Percentiles rank a stretch among this genome's conserved stretches.
These are phyloP conservation scores for Phalacrocorax aristotelis DNA, from an alignment of 2,113 vertebrate genomes.

Conservation along the genomic window DNA sequence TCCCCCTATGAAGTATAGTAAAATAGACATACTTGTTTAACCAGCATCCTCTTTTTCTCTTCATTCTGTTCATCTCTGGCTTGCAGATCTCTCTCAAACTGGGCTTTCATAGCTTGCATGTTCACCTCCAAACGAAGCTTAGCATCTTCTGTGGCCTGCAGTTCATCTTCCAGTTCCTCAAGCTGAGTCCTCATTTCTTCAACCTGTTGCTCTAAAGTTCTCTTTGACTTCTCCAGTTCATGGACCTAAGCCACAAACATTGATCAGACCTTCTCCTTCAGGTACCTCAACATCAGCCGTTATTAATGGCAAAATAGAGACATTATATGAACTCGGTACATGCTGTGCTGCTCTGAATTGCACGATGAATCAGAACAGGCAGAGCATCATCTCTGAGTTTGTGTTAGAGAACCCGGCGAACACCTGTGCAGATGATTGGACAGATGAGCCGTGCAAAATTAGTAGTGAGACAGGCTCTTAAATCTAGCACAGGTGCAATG, in stretches of 20 bases:
- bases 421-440: not conserved
- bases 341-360: not conserved
- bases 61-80: conserved; percentile 93
- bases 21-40: conserved; percentile 85
- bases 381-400: not conserved
- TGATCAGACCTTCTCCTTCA: not conserved
- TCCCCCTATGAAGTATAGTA: not conserved
- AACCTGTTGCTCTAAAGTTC: conserved; percentile 93
- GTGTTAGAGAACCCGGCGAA: not conserved
- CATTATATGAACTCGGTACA: not conserved
- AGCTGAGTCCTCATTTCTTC: conserved; percentile 97
- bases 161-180: conserved; percentile 95
- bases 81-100: conserved; percentile 93
- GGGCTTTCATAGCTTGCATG: conserved; percentile 99
- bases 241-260: conserved; percentile 78
- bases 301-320: not conserved
- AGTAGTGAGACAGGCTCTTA: not conserved
- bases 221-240: conserved; percentile 96
- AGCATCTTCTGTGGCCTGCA: conserved; percentile 96
- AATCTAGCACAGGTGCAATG: not conserved
- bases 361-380: not conserved
- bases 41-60: conserved; percentile 92
- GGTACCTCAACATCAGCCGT: not conserved
- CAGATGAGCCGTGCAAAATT: not conserved
- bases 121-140: conserved; percentile 97